These are phyloP conservation scores for Hexactinellida sp. DNA, from an alignment of 37 sponge, comb jelly and placozoan genomes.

Conservation along the genomic window DNA sequence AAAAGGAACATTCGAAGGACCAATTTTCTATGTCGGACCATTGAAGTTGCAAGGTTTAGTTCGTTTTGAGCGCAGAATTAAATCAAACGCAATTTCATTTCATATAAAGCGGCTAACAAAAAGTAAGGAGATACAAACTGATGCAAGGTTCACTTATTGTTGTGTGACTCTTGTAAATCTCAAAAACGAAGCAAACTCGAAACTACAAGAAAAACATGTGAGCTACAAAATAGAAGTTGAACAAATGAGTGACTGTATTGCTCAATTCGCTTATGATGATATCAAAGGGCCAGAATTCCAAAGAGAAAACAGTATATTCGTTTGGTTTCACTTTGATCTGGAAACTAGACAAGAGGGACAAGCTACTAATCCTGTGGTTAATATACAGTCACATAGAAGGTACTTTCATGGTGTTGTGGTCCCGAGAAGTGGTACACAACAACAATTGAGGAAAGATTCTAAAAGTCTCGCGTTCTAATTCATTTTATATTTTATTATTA, in stretches of 20 bases:
- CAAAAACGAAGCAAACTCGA: background rate
- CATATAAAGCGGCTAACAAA: background rate
- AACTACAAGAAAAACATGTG: background rate
- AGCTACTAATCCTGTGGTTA: background rate
- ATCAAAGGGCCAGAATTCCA: background rate
- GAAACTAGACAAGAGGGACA: background rate
- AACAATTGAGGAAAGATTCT: background rate
- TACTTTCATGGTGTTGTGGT: background rate
- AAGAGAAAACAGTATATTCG: background rate
- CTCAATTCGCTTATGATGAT: background rate
- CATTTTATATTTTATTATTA: background rate
- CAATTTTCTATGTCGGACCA: constrained; percentile 6
- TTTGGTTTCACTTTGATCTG: background rate
- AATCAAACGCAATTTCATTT: background rate
- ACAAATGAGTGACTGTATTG: background rate
- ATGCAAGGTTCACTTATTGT: constrained; percentile 1
- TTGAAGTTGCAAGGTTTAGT: background rate
- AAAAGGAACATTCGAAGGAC: background rate
- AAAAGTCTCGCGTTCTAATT: background rate
- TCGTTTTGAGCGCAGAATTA: background rate
- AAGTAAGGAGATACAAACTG: background rate
- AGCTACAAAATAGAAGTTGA: constrained; percentile 15
- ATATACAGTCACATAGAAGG: background rate
- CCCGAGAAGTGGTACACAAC: background rate
- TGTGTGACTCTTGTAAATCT: constrained; percentile 10